Conservation (phyloP, 2,113 vertebrate genomes). For the Oryzias woworae region DNA sequence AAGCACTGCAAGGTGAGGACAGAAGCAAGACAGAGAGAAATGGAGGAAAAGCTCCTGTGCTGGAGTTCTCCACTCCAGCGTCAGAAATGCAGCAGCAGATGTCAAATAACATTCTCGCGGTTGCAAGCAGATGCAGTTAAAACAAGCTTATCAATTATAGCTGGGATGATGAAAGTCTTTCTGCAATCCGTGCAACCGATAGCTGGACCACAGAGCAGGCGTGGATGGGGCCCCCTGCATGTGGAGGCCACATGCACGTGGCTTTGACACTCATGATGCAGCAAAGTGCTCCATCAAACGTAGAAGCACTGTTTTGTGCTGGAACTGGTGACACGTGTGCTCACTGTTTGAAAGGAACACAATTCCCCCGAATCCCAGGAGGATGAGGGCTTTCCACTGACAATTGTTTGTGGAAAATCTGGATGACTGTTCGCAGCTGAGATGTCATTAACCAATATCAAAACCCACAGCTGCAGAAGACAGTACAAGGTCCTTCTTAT, state of each 20-base stretch:
- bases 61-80: slow-evolving; percentile 8
- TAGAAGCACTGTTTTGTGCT: slow-evolving; percentile 10
- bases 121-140: slow-evolving; percentile 44
- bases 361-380: background rate
- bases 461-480: slow-evolving; percentile 41
- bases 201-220: slow-evolving; percentile 54
- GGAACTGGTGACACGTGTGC: slow-evolving; percentile 4
- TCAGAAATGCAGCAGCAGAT: slow-evolving; percentile 53
- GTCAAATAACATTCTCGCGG: slow-evolving; percentile 45
- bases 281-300: slow-evolving; percentile 26
- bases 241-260: slow-evolving; percentile 54
- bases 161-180: slow-evolving; percentile 53
- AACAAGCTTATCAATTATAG: slow-evolving; percentile 54
- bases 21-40: slow-evolving; percentile 1
- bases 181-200: slow-evolving; percentile 13
- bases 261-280: background rate
- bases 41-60: slow-evolving; percentile 15
- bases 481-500: slow-evolving; percentile 20
- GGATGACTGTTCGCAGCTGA: slow-evolving; percentile 16
- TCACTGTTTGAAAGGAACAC: slow-evolving; percentile 18
- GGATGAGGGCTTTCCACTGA: slow-evolving; percentile 9
- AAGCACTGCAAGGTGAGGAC: slow-evolving; percentile 19
- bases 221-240: slow-evolving; percentile 30
- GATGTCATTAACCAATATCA: slow-evolving; percentile 24
- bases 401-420: slow-evolving; percentile 1